phyloP scores from a whole-genome alignment of 2,888 invertebrate species.

The Oeneis ivallda region DNA sequence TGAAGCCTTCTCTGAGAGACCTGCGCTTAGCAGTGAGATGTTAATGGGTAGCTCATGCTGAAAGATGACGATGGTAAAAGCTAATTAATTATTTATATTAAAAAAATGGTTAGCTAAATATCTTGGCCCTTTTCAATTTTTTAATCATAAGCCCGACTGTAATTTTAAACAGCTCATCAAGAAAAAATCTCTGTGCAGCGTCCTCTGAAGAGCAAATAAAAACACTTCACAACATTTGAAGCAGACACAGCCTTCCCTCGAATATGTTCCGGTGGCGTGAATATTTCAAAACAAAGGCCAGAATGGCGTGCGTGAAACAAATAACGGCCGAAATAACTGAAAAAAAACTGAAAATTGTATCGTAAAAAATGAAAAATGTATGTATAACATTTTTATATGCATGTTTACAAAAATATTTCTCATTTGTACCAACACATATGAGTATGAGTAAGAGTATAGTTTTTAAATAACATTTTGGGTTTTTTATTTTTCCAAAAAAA shows the following conservation, averaged over 20 bases:
- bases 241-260: constrained; percentile 31
- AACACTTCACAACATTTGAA: constrained; percentile 8
- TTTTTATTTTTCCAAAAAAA: not conserved
- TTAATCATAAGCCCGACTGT: too few relatives aligned
- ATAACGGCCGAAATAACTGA: constrained; percentile 4
- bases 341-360: not conserved
- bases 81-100: too few relatives aligned
- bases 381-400: not conserved
- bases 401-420: not conserved
- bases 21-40: too few relatives aligned
- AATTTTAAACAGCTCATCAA: not conserved
- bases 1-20: too few relatives aligned
- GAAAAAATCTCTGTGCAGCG: not conserved
- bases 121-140: too few relatives aligned
- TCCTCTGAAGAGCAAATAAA: constrained; percentile 24
- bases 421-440: not conserved
- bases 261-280: constrained; percentile 53
- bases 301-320: constrained; percentile 25
- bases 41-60: too few relatives aligned
- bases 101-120: too few relatives aligned
- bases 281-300: constrained; percentile 41
- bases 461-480: not conserved
- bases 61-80: too few relatives aligned
- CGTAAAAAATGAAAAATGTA: too few relatives aligned
- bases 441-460: not conserved